Conservation (phyloP, 2,888 invertebrate species). For the Dexiosoma caninum region DNA sequence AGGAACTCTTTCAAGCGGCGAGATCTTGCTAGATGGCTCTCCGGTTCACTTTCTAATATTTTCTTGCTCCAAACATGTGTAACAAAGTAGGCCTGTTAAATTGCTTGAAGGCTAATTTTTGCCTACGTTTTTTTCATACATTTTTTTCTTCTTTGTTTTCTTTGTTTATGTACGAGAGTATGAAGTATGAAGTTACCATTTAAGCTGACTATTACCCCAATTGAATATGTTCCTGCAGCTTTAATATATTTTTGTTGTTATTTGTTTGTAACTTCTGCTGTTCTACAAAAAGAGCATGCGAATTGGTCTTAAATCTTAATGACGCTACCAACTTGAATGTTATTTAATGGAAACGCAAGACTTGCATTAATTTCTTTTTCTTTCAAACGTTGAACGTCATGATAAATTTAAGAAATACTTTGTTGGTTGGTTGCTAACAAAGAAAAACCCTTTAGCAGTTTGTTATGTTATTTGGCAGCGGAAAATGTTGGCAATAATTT, state of each 20-base stretch:
- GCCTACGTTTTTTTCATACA: conserved; percentile 1
- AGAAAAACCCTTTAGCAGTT: conserved; percentile 33
- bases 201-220: not conserved
- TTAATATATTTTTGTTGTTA: not conserved
- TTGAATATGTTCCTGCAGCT: conserved; percentile 22
- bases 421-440: not conserved
- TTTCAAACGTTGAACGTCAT: not conserved
- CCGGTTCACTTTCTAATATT: conserved; percentile 64
- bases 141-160: not conserved
- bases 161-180: too few relatives aligned
- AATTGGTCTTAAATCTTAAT: conserved; percentile 66
- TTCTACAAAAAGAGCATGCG: conserved; percentile 62
- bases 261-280: not conserved
- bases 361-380: conserved; percentile 35
- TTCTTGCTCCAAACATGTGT: conserved; percentile 18
- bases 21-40: conserved; percentile 57
- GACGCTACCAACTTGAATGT: conserved; percentile 58
- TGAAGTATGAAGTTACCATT: not conserved
- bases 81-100: conserved; percentile 58
- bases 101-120: conserved; percentile 44
- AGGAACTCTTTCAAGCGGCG: conserved; percentile 57
- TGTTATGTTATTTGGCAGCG: conserved; percentile 39
- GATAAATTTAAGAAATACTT: conserved; percentile 26
- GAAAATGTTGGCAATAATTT: not conserved
- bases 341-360: conserved; percentile 39